Conservation (phyloP, 2,797 vertebrate species). For the Vireo griseus region DNA sequence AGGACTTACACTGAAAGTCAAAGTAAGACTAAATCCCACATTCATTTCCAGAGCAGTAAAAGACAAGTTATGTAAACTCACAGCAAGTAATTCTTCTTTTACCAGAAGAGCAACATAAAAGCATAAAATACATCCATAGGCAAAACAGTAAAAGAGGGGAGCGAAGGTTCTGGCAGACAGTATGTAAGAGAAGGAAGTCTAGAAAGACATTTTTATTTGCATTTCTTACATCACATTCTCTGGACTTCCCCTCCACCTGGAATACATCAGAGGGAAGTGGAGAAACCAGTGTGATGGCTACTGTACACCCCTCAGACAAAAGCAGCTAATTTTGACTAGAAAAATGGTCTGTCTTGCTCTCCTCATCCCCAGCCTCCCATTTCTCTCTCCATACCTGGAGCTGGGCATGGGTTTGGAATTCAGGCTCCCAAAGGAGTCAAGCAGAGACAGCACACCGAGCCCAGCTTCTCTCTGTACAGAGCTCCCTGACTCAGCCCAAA, state of each 20-base stretch:
- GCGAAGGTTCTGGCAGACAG: not conserved
- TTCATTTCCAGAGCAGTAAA: constrained; percentile 33
- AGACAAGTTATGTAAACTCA: constrained; percentile 42
- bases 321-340: not conserved
- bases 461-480: not conserved
- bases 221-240: constrained; percentile 39
- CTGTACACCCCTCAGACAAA: not conserved
- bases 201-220: constrained; percentile 54
- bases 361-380: not conserved
- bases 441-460: not conserved
- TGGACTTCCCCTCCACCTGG: constrained; percentile 50
- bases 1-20: not conserved
- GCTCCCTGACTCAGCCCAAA: not conserved
- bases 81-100: constrained; percentile 59
- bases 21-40: constrained; percentile 45
- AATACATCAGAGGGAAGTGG: constrained; percentile 27
- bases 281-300: not conserved
- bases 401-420: not conserved
- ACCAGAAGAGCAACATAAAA: constrained; percentile 52
- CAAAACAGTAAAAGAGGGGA: constrained; percentile 49
- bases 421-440: not conserved
- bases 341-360: not conserved
- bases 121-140: constrained; percentile 28
- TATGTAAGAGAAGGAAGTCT: constrained; percentile 45
- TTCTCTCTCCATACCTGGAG: not conserved